phyloP scores from a whole-genome alignment of 2,888 invertebrate genomes.

The Liopterus haemorrhoidalis region DNA sequence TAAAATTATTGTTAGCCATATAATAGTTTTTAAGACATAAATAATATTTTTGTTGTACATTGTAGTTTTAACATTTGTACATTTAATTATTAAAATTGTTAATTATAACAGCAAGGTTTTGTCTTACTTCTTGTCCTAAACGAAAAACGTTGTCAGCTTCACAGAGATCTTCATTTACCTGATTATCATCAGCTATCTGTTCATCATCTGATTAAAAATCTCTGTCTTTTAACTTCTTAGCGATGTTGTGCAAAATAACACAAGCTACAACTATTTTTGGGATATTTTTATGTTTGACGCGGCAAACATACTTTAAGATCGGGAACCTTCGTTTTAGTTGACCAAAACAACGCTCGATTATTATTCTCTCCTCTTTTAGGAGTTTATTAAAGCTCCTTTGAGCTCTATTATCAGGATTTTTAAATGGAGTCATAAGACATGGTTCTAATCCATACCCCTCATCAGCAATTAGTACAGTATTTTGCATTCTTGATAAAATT shows the following conservation, averaged over 20 bases:
- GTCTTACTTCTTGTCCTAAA: not conserved
- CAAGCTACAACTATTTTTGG: constrained; percentile 13
- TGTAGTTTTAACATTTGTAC: constrained; percentile 1
- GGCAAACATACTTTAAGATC: constrained; percentile 11
- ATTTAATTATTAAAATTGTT: not conserved
- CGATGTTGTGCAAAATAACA: constrained; percentile 12
- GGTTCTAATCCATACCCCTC: constrained; percentile 24
- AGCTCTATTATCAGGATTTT: constrained; percentile 13
- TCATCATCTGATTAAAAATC: constrained; percentile 12
- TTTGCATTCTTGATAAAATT: constrained; percentile 15
- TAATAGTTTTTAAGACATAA: not conserved
- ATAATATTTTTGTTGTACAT: not conserved
- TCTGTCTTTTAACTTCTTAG: constrained; percentile 7
- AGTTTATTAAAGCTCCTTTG: constrained; percentile 5
- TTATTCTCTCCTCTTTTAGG: not conserved
- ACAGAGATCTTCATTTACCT: not conserved
- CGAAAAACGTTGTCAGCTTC: not conserved
- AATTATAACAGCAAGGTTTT: constrained; percentile 1
- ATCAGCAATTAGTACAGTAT: constrained; percentile 24
- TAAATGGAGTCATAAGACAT: constrained; percentile 24
- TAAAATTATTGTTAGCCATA: not conserved
- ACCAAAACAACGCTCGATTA: constrained; percentile 11
- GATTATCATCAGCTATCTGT: no score
- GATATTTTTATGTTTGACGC: constrained; percentile 7
- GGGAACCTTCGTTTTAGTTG: constrained; percentile 14